Percentiles rank a stretch among this genome's conserved stretches.
Evolutionary conservation across 1,140 invertebrate species (phyloP).

Genomic region (Diprion similis): DNA sequence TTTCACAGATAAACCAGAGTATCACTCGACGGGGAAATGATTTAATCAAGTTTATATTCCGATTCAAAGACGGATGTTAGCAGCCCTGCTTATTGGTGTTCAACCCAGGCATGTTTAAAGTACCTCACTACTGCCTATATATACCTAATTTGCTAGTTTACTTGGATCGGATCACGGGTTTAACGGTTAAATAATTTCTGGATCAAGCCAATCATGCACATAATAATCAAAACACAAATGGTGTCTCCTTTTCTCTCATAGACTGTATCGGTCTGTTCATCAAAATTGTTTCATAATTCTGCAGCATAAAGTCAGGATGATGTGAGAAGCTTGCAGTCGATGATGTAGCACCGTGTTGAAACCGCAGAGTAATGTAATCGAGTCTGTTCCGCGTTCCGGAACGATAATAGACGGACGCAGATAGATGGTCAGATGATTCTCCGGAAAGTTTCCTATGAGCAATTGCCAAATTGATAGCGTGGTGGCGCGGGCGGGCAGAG

Average conservation of each 20-base stretch:
- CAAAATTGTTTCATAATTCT: no score
- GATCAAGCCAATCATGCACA: neutral
- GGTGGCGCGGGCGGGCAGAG: neutral
- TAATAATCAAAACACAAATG: neutral
- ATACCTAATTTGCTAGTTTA: neutral
- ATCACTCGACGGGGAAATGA: neutral
- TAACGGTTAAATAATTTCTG: neutral
- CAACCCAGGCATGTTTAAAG: neutral
- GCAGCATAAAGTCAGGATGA: no score
- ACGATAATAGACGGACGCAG: neutral
- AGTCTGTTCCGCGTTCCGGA: neutral
- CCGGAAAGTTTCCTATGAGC: neutral
- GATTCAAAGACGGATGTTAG: neutral
- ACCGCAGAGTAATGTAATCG: neutral
- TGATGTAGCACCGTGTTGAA: no score
- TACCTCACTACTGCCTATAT: neutral
- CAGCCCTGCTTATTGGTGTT: neutral
- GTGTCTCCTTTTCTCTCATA: neutral
- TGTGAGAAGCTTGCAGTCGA: no score
- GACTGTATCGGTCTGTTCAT: no score
- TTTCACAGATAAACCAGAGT: neutral
- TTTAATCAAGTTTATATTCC: neutral
- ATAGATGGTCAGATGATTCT: neutral
- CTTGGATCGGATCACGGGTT: neutral
- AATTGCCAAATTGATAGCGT: conserved; percentile 2